These are phyloP conservation scores for Camponotus vicinus DNA, from an alignment of 1,140 invertebrate genomes.

Conservation along the genomic window DNA sequence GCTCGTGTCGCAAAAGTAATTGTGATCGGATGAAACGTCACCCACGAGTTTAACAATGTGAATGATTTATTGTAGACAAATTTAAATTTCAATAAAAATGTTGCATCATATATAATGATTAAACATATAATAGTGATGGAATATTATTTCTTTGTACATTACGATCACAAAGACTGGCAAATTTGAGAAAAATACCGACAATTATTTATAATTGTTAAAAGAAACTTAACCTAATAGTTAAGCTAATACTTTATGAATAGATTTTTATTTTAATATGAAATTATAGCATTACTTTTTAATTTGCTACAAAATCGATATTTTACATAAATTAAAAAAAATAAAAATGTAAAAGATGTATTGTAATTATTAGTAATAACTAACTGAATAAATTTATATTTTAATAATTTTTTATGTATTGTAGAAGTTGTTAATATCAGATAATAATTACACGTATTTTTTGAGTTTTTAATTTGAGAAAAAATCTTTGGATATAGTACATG, in stretches of 20 bases:
- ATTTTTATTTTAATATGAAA: not conserved
- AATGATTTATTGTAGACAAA: not conserved
- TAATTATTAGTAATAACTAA: not conserved
- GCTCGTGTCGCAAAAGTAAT: not conserved
- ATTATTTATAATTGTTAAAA: not conserved
- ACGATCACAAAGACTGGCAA: not conserved
- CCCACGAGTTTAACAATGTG: not conserved
- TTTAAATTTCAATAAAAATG: constrained; percentile 5
- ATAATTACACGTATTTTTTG: not conserved
- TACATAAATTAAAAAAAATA: not conserved
- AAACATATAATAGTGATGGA: not conserved
- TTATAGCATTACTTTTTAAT: not conserved
- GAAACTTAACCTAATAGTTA: not conserved
- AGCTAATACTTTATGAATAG: not conserved
- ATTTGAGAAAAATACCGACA: not conserved
- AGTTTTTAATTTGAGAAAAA: constrained; percentile 51
- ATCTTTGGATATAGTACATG: constrained; percentile 33
- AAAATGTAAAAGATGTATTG: not conserved
- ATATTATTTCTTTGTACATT: not conserved
- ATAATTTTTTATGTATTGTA: not conserved
- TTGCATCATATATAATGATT: not conserved
- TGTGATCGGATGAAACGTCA: not conserved
- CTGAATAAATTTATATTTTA: constrained; percentile 15
- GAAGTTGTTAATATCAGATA: not conserved
- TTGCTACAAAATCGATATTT: not conserved